Evolutionary conservation across 2,888 invertebrate species (phyloP).

Genomic region (Barypeithes pellucidus): DNA sequence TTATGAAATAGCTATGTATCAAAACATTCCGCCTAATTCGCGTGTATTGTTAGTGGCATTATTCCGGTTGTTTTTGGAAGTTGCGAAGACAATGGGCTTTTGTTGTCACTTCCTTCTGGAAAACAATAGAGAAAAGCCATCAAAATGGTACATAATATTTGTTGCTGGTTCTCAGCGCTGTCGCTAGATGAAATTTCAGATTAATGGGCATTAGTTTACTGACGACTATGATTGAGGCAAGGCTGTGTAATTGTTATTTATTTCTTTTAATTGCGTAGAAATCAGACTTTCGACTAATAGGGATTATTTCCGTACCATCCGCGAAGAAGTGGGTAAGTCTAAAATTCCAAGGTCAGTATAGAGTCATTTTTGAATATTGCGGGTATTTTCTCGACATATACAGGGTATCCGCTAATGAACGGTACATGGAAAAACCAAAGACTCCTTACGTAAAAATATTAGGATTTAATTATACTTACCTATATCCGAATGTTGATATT

Average conservation of each 20-base stretch:
- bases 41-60: slow-evolving; percentile 42
- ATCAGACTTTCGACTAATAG: too few relatives aligned
- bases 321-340: too few relatives aligned
- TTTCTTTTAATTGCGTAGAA: too few relatives aligned
- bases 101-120: slow-evolving; percentile 50
- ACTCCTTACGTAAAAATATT: too few relatives aligned
- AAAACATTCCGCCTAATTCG: slow-evolving; percentile 21
- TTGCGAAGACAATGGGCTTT: slow-evolving; percentile 46
- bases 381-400: too few relatives aligned
- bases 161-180: slow-evolving; percentile 39
- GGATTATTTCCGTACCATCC: too few relatives aligned
- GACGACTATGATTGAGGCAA: neutral
- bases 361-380: too few relatives aligned
- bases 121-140: slow-evolving; percentile 45
- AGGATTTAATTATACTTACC: too few relatives aligned
- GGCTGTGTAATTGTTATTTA: neutral
- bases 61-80: slow-evolving; percentile 45
- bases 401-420: too few relatives aligned
- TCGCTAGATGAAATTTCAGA: neutral
- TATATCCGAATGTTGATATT: too few relatives aligned
- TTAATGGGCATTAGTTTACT: neutral
- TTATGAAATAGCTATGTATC: slow-evolving; percentile 16
- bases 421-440: too few relatives aligned
- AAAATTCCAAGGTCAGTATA: too few relatives aligned
- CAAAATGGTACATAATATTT: slow-evolving; percentile 49